Base-by-base conservation (phyloP, 2,888 invertebrate species). In the Pseudolycoriella hygida region DNA sequence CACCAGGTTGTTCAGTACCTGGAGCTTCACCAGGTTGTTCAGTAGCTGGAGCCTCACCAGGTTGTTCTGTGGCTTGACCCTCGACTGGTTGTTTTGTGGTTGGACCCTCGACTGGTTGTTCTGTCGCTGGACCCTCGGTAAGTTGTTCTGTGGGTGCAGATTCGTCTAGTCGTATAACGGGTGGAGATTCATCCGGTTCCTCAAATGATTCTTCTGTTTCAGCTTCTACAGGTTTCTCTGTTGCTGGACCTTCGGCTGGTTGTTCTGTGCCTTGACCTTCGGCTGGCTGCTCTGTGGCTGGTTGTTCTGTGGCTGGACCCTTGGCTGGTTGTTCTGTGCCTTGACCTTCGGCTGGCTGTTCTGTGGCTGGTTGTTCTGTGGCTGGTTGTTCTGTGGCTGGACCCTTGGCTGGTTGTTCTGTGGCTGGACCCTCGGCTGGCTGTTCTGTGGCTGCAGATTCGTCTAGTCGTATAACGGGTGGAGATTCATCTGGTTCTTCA, bases 401-500 rank as follows among this genome's bases (percentile, higher is more conserved):
- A n/a, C n/a, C n/a, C n/a, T n/a, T n/a, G n/a, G n/a, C n/a, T n/a
- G n/a, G 30, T 30, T 30, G 30, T 30, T 10, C 30, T 30, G 30
- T 11, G 8, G 11, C 30, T 11, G 11, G 6, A 30, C 30, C 30
- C n/a, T 30, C 30, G 6, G 6, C 11, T 10, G 11, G 6, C 11
- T 30, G 8, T 34, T 34, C 15, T 34, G 15, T 10, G 12, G 15
- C 34, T 5, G 34, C 8, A 10, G 25, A 25, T 25, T 25, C 25
- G 4, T 25, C 25, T 25, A 6, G 5, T 25, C 8, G 50, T 47
- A 47, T 51, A 57, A 53, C 52, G 67, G 68, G 52, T 65, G 58
- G 41, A 61, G 60, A 18, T 38, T 42, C 38, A 5, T 15, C 17
- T 15, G 14, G 17, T 17, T n/a, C 8, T 10, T 34, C 14, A 11